Evolutionary conservation across 2,888 invertebrate genomes (phyloP).

Genomic region (Lasioglossum morio): DNA sequence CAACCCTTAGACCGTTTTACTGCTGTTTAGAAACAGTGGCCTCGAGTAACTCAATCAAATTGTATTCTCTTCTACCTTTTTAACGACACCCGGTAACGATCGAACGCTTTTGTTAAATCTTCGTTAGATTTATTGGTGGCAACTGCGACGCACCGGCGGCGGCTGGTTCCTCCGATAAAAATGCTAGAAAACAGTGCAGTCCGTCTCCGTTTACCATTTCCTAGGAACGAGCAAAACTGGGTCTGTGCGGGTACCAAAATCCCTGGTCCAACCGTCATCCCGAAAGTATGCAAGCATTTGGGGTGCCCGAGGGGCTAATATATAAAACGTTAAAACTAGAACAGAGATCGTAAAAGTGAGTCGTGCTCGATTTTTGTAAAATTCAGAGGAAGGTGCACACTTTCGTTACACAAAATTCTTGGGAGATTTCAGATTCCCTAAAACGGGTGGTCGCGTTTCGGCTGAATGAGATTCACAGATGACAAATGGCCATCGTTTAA

Average conservation of each 20-base stretch:
- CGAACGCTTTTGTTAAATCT: neutral
- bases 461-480: neutral
- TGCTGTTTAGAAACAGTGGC: conserved; percentile 47
- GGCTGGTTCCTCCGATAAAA: neutral
- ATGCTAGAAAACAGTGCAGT: neutral
- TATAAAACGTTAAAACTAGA: neutral
- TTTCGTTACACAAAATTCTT: neutral
- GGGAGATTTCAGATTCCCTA: neutral
- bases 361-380: neutral
- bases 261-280: neutral
- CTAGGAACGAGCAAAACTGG: neutral
- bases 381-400: too few species aligned
- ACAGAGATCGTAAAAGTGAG: neutral
- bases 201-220: neutral
- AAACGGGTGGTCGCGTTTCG: neutral
- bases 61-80: neutral
- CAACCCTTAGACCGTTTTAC: conserved; percentile 67
- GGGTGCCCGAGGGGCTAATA: neutral
- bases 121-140: neutral
- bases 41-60: conserved; percentile 20
- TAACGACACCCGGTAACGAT: neutral
- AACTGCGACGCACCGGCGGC: neutral
- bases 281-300: too few species aligned
- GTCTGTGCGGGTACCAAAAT: neutral
- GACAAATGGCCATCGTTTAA: conserved; percentile 38